Evolutionary conservation across 2,113 vertebrate genomes (phyloP), one percentile per base, ranked within the genome.

Genomic region (Andinoacara biseriatus): DNA sequence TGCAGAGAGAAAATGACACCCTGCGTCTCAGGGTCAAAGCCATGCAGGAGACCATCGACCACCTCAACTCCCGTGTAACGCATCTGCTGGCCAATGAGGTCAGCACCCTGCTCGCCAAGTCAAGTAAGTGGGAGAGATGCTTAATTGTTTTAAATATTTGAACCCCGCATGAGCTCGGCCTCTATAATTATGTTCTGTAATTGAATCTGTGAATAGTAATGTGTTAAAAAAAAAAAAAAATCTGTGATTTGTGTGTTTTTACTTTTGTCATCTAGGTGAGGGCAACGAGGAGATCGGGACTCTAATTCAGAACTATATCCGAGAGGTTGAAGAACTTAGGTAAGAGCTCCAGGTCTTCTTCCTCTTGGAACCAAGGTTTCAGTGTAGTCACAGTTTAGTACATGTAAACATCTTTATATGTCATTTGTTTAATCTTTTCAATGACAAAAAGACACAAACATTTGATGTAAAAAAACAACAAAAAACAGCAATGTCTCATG

Each of bases 1-100:
- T 99, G 74, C 97, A 97, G 95, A 97, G 97, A 86, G 98, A 99
- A 86, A 98, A 95, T 4, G 95, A 95, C 78, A 94, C 97, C 0
- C 92, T 99, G 90, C 96, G 98, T 7, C 97, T 98, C 93, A 90
- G 97, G 6, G 97, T 99, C 6, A 99, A 98, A 91, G 98, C 98
- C 94, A 98, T 99, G 97, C 98, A 99, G 91, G 98, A 99, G 91
- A 98, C 98, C 89, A 99, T 99, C 0, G 97, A 99, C 2, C 96
- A 97, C 74, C 98, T 99, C 87, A 99, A 99, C 94, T 95, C 83
- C 63, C 95, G 98, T 0, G 97, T 99, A 84, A 99, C 97, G 2
- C 97, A 98, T 2, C 94, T 99, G 85, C 96, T 99, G 94, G 97
- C 97, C 94, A 97, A 98, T 69, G 97, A 99, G 92, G 96, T 98